Evolutionary conservation across 37 sponge, comb jelly and placozoan genomes (phyloP), one percentile per base, ranked within the genome.

Genomic region (Spongilla lacustris): DNA sequence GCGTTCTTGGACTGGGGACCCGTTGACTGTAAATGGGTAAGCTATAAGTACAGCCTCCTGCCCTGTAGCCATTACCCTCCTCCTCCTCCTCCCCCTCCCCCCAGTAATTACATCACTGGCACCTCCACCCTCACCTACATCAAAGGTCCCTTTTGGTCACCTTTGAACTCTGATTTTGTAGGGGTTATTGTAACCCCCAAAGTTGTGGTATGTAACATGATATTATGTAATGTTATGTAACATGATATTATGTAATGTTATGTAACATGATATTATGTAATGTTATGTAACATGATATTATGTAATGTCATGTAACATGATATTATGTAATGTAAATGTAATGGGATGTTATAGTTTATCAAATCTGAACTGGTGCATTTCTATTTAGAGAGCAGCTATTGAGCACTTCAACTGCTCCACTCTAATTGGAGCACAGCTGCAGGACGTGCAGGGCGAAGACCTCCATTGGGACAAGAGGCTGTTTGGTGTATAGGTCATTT

Each of bases 391-490:
- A 72, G 85, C 81, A 23, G 85, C 46, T 5, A 29, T 67, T 12
- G 78, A 50, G 14, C 94, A 94, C 37, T 94, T 94, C 36, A 73
- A 74, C 50, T 94, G 94, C 68, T 21, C 67, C 10, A 31, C 28
- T 36, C 25, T 87, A 50, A n/a, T 28, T 23, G 94, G 94, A 19
- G 91, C 81, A 25, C 85, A 87, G 75, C 68, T 94, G 36, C 91
- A 94, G 80, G 80, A 86, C 71, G 75, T 84, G 35, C 82, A 86
- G 5, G 86, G 79, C 4, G 74, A 28, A 31, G 86, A 69, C 4
- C 79, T 86, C 8, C 89, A 90, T 81, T 94, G 94, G 94, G 94
- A 94, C 79, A 87, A 87, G 80, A 87, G 94, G 35, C 71, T 89
- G 22, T 78, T 89, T 72, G 90, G 80, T 13, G 92, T 91, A n/a